phyloP scores from a whole-genome alignment of 2,888 invertebrate genomes.

The Eucriotettix oculatus region DNA sequence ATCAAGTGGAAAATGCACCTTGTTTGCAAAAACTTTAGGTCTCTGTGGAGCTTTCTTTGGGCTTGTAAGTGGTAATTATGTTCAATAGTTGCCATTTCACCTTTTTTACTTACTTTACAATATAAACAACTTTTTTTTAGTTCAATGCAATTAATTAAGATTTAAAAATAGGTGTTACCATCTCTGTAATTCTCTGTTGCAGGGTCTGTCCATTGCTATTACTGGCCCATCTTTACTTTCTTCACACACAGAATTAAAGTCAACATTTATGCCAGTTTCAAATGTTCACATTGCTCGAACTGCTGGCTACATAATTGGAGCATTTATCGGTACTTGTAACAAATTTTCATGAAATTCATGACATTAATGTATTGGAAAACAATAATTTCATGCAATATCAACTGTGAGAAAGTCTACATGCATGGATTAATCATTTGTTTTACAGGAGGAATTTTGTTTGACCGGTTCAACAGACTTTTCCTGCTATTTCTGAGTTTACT shows the following conservation, averaged over 20 bases:
- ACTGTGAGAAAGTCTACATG: not conserved
- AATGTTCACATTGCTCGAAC: slow-evolving; percentile 25
- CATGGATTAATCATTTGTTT: not conserved
- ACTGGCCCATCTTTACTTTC: slow-evolving; percentile 26
- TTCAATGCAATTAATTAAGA: not conserved
- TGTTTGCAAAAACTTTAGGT: slow-evolving; percentile 23
- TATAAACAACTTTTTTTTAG: too few species aligned
- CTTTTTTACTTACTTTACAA: too few species aligned
- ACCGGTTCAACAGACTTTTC: slow-evolving; percentile 22
- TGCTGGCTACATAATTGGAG: slow-evolving; percentile 25
- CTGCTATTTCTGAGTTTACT: slow-evolving; percentile 24
- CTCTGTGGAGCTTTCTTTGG: slow-evolving; percentile 25
- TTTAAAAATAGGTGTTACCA: not conserved
- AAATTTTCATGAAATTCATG: not conserved
- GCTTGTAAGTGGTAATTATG: slow-evolving; percentile 19
- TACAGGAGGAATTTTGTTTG: slow-evolving; percentile 18
- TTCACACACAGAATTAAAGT: slow-evolving; percentile 20
- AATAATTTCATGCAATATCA: too few species aligned
- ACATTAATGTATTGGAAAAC: too few species aligned
- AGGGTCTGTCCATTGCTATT: slow-evolving; percentile 27
- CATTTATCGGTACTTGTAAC: slow-evolving; percentile 19
- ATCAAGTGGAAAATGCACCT: slow-evolving; percentile 17
- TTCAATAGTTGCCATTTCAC: not conserved
- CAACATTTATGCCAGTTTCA: slow-evolving; percentile 21
- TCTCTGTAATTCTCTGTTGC: not conserved